A percentile compares a stretch with the other conserved stretches of the same genome.
Evolutionary conservation across 1,140 invertebrate species (phyloP).

Genomic region (Cotesia chilonis): DNA sequence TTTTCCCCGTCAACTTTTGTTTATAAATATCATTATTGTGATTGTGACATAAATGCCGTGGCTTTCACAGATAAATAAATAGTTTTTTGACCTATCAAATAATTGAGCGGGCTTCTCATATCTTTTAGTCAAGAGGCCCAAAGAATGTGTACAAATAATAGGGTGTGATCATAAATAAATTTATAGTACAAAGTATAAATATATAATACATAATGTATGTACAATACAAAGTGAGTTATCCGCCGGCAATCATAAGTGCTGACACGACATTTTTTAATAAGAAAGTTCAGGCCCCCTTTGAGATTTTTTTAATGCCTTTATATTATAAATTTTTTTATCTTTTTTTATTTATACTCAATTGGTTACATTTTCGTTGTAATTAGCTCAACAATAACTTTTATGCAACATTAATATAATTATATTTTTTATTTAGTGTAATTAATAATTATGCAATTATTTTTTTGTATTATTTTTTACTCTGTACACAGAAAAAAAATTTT

Average conservation of each 20-base stretch:
- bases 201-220: not conserved
- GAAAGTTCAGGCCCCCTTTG: conserved; percentile 8
- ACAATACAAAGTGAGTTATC: conserved; percentile 18
- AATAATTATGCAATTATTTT: too few relatives aligned
- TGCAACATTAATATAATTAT: too few relatives aligned
- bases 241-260: conserved; percentile 39
- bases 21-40: not conserved
- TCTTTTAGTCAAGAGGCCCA: not conserved
- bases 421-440: too few relatives aligned
- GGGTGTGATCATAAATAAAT: not conserved
- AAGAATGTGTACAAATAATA: not conserved
- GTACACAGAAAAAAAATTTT: too few relatives aligned
- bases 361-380: too few relatives aligned
- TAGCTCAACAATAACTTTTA: too few relatives aligned
- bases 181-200: not conserved
- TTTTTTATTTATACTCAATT: not conserved
- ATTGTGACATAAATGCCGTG: too few relatives aligned
- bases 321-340: conserved; percentile 8
- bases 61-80: too few relatives aligned
- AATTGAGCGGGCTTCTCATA: too few relatives aligned
- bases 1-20: conserved; percentile 18
- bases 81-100: too few relatives aligned
- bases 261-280: conserved; percentile 43
- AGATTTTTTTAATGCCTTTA: conserved; percentile 22
- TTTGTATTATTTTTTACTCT: too few relatives aligned